Evolutionary conservation across 1,140 invertebrate species (phyloP).

Genomic region (Philaenus spumarius): DNA sequence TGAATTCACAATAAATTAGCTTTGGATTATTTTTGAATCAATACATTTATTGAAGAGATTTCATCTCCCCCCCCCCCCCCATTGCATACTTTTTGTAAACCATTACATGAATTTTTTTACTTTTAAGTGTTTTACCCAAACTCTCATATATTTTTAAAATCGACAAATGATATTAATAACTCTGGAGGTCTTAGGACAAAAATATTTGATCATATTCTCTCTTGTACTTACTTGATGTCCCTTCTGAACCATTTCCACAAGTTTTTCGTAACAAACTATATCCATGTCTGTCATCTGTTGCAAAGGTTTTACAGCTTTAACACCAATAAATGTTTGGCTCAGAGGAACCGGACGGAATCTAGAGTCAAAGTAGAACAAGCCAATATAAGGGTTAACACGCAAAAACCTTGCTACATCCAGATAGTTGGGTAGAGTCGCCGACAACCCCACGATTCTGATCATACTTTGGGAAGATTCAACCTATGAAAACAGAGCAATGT

Average conservation of each 20-base stretch:
- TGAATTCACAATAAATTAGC: no score
- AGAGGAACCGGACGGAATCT: conserved; percentile 94
- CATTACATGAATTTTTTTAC: no score
- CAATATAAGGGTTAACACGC: conserved; percentile 85
- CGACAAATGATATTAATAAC: no score
- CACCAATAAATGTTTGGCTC: conserved; percentile 85
- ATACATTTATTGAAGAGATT: no score
- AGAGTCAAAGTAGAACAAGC: conserved; percentile 96
- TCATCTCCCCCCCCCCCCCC: no score
- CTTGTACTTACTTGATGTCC: conserved; percentile 70
- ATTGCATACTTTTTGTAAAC: no score
- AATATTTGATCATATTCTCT: no score
- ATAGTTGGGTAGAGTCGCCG: conserved; percentile 97
- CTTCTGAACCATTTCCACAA: conserved; percentile 73
- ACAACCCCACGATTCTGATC: conserved; percentile 96
- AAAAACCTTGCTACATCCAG: conserved; percentile 93
- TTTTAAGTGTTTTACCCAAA: no score
- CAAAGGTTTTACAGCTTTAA: conserved; percentile 70
- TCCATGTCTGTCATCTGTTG: conserved; percentile 86
- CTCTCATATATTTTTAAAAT: no score
- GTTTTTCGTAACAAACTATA: conserved; percentile 89
- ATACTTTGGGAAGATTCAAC: conserved; percentile 93
- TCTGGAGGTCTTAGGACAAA: no score
- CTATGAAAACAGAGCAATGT: conserved; percentile 34
- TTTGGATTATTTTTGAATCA: no score